Base-by-base conservation (phyloP, 2,888 invertebrate species). In the Lithophane ornitopus region DNA sequence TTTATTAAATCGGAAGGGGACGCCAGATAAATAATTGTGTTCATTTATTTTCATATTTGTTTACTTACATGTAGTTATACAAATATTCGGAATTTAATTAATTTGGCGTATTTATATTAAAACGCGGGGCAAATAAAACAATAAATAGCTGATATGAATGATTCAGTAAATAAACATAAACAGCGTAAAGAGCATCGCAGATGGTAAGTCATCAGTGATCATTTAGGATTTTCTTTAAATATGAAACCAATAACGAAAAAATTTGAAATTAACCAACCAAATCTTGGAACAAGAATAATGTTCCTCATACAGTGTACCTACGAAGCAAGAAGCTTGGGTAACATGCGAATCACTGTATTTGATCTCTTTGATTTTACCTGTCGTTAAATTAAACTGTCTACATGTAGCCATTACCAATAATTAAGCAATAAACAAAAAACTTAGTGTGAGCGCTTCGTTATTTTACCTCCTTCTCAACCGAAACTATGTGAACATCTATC, bases 1-100 rank as follows among this genome's bases (percentile, higher is more conserved):
- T 85, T 85, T 85, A 85, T 85, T 85, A 78, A 85, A 83, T 80
- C 65, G 74, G 72, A 84, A 82, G 75, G 70, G 78, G 63, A 74
- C 66, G 74, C 59, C 54, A 70, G 67, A 83, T 83, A 85, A 77
- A 78, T 81, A 79, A 80, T 65, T 69, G 81, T 62, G 67, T 79
- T 72, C 67, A 79, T 86, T 81, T 78, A 76, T 75, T 79, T 76
- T 61, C 70, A 63, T 58, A 72, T 76, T 69, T 85, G 70, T 81
- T 85, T 59, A 46, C 56, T 71, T 70, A 71, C 62, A 58, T 78
- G 63, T 72, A 80, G 69, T 74, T 70, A 70, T 28, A 74, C 66
- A 78, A 81, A 75, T 84, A 85, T 69, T 73, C 63, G 2, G 41
- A 68, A 58, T 81, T 76, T 63, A 76, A 85, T 84, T 81, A 70